These are phyloP conservation scores for Thecocarcelia acutangulata DNA, from an alignment of 2,888 invertebrate genomes.

Conservation along the genomic window DNA sequence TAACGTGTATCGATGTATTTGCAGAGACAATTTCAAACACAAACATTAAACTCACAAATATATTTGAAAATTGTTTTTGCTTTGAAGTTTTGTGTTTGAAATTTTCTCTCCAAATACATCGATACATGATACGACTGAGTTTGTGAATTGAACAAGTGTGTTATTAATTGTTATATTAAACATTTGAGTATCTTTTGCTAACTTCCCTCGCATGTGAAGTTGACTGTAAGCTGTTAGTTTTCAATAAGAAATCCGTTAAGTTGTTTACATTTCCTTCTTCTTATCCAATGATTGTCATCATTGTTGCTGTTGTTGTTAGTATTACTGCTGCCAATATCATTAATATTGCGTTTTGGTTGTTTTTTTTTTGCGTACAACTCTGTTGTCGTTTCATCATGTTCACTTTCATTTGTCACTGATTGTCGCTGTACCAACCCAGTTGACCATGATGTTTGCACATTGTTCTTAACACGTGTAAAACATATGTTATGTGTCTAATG, in stretches of 20 bases:
- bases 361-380: neutral
- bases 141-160: too few species aligned
- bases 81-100: too few species aligned
- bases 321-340: neutral
- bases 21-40: too few species aligned
- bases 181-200: neutral
- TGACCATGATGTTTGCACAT: too few species aligned
- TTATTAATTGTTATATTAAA: too few species aligned
- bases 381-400: constrained; percentile 39
- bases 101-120: too few species aligned
- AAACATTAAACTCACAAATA: too few species aligned
- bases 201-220: neutral
- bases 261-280: constrained; percentile 65
- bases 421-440: neutral
- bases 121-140: too few species aligned
- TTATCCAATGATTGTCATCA: constrained; percentile 40
- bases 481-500: too few species aligned
- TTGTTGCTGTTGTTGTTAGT: constrained; percentile 6
- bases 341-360: constrained; percentile 7
- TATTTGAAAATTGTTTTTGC: too few species aligned
- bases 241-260: constrained; percentile 66
- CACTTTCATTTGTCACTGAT: constrained; percentile 46
- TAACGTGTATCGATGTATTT: too few species aligned
- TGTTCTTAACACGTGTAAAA: too few species aligned
- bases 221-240: constrained; percentile 36